Base-by-base conservation (phyloP, 1,140 invertebrate genomes). In the Hermetia illucens region DNA sequence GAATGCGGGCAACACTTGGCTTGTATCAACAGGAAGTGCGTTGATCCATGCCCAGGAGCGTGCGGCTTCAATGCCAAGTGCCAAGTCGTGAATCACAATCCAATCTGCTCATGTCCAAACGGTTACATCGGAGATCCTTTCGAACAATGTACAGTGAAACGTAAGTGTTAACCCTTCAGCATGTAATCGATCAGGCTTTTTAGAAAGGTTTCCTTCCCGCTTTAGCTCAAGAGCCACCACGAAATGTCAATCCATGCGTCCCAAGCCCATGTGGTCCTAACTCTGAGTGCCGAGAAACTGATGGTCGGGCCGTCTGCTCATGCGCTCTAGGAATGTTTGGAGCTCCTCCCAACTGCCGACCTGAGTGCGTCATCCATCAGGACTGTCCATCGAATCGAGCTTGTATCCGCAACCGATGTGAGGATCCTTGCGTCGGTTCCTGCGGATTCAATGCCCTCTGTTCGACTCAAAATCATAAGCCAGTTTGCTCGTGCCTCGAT, bases 221-320 rank as follows among this genome's bases (percentile, higher is more conserved):
- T 2, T 4, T n/a, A 59, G 53, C 54, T 2, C 31, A 46, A 21
- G 53, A 61, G 44, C 49, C 62, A 21, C 48, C 57, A 15, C 47
- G 37, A 9, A 51, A 62, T 6, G 62, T 54, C 12, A 74, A 82
- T 54, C 80, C 79, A 15, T 88, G 84, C 48, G 49, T 77, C 29
- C 79, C 81, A 24, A 83, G 80, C 36, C 83, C 82, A 2, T 91
- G 87, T 59, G 86, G 86, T 4, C 71, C 79, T 0, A 84, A 89
- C 53, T 73, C 84, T 2, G 71, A 79, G 22, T 91, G 85, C 50
- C 69, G 73, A 5, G 72, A 76, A 32, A 64, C 79, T 17, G 73
- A 71, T 33, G 66, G 71, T 17, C 70, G 77, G 41, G 73, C 83
- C 0, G 73, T 83, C 10, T 91, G 85, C 56, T 75, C 71, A 1